Percentiles rank a stretch among this genome's conserved stretches.
phyloP scores from a whole-genome alignment of 2,888 invertebrate species.

The Hecatera dysodea region DNA sequence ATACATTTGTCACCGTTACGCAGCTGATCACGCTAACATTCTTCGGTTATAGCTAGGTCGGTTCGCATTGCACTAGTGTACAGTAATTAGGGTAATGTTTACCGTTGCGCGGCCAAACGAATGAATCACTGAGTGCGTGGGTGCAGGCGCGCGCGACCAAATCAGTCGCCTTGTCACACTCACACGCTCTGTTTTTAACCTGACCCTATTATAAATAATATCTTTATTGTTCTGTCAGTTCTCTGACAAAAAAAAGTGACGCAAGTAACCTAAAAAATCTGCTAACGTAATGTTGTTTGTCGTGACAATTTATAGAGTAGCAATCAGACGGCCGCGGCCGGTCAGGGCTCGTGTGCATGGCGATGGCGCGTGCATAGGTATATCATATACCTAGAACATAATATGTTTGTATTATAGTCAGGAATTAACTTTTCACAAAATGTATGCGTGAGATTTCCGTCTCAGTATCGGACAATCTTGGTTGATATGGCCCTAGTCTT shows the following conservation, averaged over 20 bases:
- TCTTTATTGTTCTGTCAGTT: slow-evolving; percentile 69
- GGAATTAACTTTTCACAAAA: neutral
- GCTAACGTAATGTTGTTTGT: slow-evolving; percentile 56
- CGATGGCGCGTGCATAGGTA: slow-evolving; percentile 34
- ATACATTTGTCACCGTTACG: slow-evolving; percentile 48
- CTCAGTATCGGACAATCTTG: neutral
- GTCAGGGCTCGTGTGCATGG: slow-evolving; percentile 26
- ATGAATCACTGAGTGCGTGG: slow-evolving; percentile 88
- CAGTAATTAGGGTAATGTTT: slow-evolving; percentile 87
- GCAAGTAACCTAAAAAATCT: slow-evolving; percentile 66
- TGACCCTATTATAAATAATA: slow-evolving; percentile 76
- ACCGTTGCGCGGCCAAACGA: slow-evolving; percentile 84
- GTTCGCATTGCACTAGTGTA: slow-evolving; percentile 74
- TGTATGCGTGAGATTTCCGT: neutral
- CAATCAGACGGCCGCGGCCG: slow-evolving; percentile 2
- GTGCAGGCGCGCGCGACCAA: slow-evolving; percentile 81
- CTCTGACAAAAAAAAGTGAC: slow-evolving; percentile 68
- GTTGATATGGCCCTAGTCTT: neutral
- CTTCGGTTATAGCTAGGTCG: slow-evolving; percentile 62
- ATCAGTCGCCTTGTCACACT: slow-evolving; percentile 81
- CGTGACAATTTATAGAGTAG: slow-evolving; percentile 42
- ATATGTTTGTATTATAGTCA: slow-evolving; percentile 11
- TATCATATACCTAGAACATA: slow-evolving; percentile 20
- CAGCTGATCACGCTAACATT: slow-evolving; percentile 54
- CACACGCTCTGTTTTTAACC: slow-evolving; percentile 78